phyloP scores from a whole-genome alignment of 2,888 invertebrate species.

The Melipona bicolor region DNA sequence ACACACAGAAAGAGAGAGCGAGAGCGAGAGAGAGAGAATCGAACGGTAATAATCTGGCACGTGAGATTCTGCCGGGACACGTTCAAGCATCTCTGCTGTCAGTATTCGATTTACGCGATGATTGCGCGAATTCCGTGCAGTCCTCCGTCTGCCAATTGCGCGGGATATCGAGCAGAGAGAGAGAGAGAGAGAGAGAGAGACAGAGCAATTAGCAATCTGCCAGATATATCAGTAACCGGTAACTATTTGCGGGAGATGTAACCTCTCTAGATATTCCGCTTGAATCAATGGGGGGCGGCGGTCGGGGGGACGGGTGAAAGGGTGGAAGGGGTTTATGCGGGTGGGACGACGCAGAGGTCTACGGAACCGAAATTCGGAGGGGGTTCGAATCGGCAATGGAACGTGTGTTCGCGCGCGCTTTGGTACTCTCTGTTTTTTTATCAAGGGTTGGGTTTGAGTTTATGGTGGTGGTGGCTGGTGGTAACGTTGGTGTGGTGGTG shows the following conservation, averaged over 20 bases:
- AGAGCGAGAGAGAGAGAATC: constrained; percentile 5
- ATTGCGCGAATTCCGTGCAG: constrained; percentile 60
- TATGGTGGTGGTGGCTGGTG: constrained; percentile 82
- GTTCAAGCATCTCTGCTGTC: constrained; percentile 51
- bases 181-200: constrained; percentile 38
- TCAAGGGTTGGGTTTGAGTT: constrained; percentile 63
- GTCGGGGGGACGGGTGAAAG: too few species aligned
- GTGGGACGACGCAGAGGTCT: too few species aligned
- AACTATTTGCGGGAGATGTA: constrained; percentile 63
- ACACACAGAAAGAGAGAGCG: too few species aligned
- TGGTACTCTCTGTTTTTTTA: constrained; percentile 61
- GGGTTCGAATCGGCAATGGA: neutral
- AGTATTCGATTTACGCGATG: constrained; percentile 61
- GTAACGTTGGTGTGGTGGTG: constrained; percentile 84
- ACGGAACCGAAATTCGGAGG: too few species aligned
- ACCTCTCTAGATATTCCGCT: constrained; percentile 61
- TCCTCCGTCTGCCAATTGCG: constrained; percentile 59
- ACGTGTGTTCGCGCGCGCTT: constrained; percentile 14
- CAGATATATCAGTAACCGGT: constrained; percentile 60
- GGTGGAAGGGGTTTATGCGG: too few species aligned
- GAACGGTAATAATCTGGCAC: constrained; percentile 63
- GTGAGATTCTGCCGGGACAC: constrained; percentile 58
- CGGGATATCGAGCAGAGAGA: constrained; percentile 55
- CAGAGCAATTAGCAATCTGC: constrained; percentile 61
- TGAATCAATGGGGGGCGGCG: constrained; percentile 12